phyloP scores from a whole-genome alignment of 92 coral and sea anemone genomes.

The Meandrina meandrites region DNA sequence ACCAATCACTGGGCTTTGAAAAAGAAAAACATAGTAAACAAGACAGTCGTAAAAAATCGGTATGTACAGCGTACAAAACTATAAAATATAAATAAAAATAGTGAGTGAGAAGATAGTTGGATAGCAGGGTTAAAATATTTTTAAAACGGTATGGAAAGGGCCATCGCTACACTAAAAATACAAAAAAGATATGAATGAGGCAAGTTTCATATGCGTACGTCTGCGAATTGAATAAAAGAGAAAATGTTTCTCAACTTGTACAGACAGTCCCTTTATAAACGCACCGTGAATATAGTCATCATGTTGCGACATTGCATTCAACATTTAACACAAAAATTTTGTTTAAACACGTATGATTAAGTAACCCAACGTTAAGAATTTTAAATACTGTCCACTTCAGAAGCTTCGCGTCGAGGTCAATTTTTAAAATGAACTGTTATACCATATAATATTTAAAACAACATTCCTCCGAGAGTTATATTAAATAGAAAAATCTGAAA shows the following conservation, averaged over 20 bases:
- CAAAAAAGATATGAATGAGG: neutral
- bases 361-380: constrained; percentile 1
- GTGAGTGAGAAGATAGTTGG: neutral
- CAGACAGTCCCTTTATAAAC: neutral
- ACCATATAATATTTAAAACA: neutral
- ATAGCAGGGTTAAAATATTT: neutral
- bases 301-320: neutral
- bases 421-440: neutral
- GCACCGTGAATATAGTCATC: neutral
- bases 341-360: neutral
- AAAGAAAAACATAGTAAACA: neutral
- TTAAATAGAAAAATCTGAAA: neutral
- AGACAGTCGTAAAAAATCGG: neutral
- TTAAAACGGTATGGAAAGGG: neutral
- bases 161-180: neutral
- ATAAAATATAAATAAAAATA: neutral
- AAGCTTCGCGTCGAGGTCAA: neutral
- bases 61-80: neutral
- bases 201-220: neutral
- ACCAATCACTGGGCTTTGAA: neutral
- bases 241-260: neutral
- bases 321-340: constrained; percentile 4
- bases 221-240: neutral
- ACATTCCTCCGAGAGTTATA: neutral
- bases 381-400: neutral